Evolutionary conservation across 1,140 invertebrate genomes (phyloP), one percentile per base, ranked within the genome.

Genomic region (Condylostylus longicornis): DNA sequence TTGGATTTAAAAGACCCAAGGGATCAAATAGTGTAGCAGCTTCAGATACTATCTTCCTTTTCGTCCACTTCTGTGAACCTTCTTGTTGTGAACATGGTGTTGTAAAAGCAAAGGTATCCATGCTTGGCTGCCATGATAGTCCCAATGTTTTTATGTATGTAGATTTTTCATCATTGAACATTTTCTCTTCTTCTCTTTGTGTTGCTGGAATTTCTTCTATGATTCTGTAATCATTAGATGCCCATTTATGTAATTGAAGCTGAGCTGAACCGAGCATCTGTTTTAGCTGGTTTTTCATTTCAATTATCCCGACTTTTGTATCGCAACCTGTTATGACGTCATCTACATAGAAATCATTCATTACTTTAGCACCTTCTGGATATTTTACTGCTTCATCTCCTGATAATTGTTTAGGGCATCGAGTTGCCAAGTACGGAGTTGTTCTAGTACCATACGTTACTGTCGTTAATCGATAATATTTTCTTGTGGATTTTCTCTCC

Each of bases 391-490:
- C 39, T 32, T 54, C 44, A 29, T 60, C 53, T 6, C 46, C 20
- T 17, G 51, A 51, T 12, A 62, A 30, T 35, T 58, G 47, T 21
- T 50, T 4, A 62, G 28, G 14, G 33, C 31, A 33, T 18, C 31
- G 18, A 18, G 47, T 43, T 3, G 54, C 51, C 10, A 18, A 17
- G 17, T 44, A 64, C 2, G 61, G 49, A 10, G 61, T 58, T 3
- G 45, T 47, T 5, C 49, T 40, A 18, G 52, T 58, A 6, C 62
- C 62, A 38, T 60, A 64, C 3, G 62, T 64, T 5, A 62, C 45
- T 3, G 56, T 63, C 10, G 45, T 51, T n/a, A 65, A 31, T 22
- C 32, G 45, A 47, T 42, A 66, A 9, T 37, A 46, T 36, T 23
- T 32, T 57, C 22, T 8, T 33, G 23, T 0, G 44, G 42, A n/a